Evolutionary conservation across 92 coral and sea anemone species (phyloP).

Genomic region (Porites cylindrica): DNA sequence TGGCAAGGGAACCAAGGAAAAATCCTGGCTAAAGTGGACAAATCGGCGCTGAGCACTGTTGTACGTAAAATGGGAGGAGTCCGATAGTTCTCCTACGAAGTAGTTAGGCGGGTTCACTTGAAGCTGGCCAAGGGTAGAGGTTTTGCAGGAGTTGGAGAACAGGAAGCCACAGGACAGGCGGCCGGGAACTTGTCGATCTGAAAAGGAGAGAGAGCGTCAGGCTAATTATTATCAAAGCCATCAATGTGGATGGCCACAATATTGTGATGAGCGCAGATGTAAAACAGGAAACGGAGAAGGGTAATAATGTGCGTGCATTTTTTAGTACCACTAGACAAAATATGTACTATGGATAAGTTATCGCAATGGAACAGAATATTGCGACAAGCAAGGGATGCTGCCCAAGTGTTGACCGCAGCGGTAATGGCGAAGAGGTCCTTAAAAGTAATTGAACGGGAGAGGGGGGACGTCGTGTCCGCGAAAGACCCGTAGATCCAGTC

Average conservation of each 20-base stretch:
- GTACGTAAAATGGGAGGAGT: slow-evolving; percentile 23
- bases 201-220: background rate
- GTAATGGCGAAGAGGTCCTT: too few relatives aligned
- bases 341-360: background rate
- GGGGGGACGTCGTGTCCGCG: too few relatives aligned
- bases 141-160: slow-evolving; percentile 10
- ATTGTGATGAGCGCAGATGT: background rate
- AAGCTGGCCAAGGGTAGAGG: background rate
- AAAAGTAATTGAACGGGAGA: too few relatives aligned
- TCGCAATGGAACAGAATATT: too few relatives aligned
- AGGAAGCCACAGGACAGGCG: slow-evolving; percentile 16
- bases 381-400: too few relatives aligned
- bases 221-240: background rate
- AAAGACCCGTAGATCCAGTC: too few relatives aligned
- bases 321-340: slow-evolving; percentile 5
- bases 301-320: slow-evolving; percentile 1
- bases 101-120: slow-evolving; percentile 11
- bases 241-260: background rate
- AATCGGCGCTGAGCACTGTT: slow-evolving; percentile 36
- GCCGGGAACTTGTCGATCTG: slow-evolving; percentile 32
- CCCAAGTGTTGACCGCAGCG: too few relatives aligned
- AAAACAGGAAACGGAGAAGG: background rate
- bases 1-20: slow-evolving; percentile 24
- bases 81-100: background rate
- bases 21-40: slow-evolving; percentile 31